Evolutionary conservation across 2,113 vertebrate genomes (phyloP).

Genomic region (Tetrax tetrax): DNA sequence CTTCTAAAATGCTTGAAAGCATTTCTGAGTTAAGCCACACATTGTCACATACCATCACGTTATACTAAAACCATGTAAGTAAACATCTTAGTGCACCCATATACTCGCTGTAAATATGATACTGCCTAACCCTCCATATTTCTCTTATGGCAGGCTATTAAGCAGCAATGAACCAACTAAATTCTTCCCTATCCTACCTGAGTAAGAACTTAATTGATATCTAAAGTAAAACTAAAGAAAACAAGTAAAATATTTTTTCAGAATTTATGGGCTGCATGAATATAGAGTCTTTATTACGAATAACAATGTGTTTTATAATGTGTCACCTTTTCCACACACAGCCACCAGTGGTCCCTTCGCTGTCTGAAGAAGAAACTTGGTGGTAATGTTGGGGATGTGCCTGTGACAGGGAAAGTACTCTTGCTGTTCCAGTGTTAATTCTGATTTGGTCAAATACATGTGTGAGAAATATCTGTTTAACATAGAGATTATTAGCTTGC

Average conservation of each 20-base stretch:
- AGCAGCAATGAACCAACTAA: background rate
- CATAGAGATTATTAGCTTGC: background rate
- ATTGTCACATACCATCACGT: background rate
- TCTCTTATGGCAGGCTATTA: background rate
- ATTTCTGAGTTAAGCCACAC: background rate
- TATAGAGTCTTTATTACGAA: background rate
- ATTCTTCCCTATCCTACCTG: background rate
- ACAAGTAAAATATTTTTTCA: background rate
- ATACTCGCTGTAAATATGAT: background rate
- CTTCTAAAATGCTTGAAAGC: background rate
- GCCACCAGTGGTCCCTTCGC: background rate
- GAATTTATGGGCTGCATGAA: background rate
- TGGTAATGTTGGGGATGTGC: background rate
- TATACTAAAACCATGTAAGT: background rate
- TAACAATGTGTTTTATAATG: background rate
- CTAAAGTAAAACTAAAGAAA: background rate
- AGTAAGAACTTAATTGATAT: background rate
- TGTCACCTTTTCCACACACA: background rate
- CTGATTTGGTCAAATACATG: background rate
- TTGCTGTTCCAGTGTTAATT: background rate
- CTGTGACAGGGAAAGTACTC: background rate
- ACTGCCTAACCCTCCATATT: background rate
- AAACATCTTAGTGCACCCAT: background rate
- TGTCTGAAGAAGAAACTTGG: background rate
- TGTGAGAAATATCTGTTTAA: background rate